Percentiles rank a stretch among this genome's conserved stretches.
phyloP scores from a whole-genome alignment of 1,140 invertebrate species.

The Brachionus calyciflorus region DNA sequence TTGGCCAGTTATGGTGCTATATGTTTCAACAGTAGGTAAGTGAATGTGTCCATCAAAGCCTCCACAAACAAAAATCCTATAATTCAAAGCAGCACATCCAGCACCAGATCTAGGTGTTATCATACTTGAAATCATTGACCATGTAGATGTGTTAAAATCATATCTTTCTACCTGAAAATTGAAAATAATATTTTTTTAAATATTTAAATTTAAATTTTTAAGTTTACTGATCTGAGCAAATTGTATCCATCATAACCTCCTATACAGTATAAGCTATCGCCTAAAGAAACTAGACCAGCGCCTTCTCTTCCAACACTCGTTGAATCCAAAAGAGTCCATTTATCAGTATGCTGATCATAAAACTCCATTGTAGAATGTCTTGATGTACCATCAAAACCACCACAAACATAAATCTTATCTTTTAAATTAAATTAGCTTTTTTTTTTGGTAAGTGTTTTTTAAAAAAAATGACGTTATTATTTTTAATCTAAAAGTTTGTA shows the following conservation, averaged over 20 bases:
- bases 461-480: no score
- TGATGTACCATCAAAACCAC: slow-evolving; percentile 57
- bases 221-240: slow-evolving; percentile 58
- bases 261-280: slow-evolving; percentile 57
- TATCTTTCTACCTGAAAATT: slow-evolving; percentile 83
- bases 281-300: slow-evolving; percentile 56
- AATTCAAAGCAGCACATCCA: slow-evolving; percentile 93
- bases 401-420: slow-evolving; percentile 58
- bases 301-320: slow-evolving; percentile 56
- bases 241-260: slow-evolving; percentile 59
- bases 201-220: background rate
- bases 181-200: background rate
- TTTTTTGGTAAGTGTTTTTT: background rate
- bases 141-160: slow-evolving; percentile 90
- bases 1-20: slow-evolving; percentile 94
- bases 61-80: slow-evolving; percentile 91
- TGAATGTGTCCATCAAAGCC: slow-evolving; percentile 97
- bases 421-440: background rate
- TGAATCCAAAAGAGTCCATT: slow-evolving; percentile 55
- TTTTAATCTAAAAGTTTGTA: no score
- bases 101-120: slow-evolving; percentile 92
- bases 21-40: slow-evolving; percentile 91
- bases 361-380: slow-evolving; percentile 57
- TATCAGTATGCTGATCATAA: slow-evolving; percentile 54
- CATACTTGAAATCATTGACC: slow-evolving; percentile 98